Evolutionary conservation across 2,797 vertebrate species (phyloP), one percentile per base, ranked within the genome.

Genomic region (Eulemur rubriventer): DNA sequence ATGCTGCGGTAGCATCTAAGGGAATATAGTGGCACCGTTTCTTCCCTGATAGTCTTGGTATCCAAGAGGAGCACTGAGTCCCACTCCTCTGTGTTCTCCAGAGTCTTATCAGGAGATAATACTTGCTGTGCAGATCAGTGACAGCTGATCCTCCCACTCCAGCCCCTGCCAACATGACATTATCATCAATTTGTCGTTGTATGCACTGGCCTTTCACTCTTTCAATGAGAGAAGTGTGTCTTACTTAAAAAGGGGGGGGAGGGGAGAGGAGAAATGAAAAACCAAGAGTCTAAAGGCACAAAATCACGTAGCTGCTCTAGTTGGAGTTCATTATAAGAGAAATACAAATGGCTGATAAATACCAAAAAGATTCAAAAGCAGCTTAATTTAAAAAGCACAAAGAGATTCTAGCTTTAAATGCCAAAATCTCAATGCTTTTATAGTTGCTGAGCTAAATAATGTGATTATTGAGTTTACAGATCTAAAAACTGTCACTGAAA

Each of bases 231-330:
- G 98, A 98, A 98, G 98, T 97, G 97, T 96, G 95, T 96, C 95
- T 98, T 98, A 97, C 97, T 98, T 97, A 57, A 95, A 97, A 90
- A 69, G 35, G 6, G 0, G 26, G 6, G 9, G 52, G 30, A 57
- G 20, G 28, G 38, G 52, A 30, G 30, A 55, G n/a, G 87, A 93
- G 78, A 96, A 98, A 98, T 93, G 97, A 98, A 99, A 98, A 98
- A 98, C 96, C 92, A 95, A 98, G 98, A 98, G 97, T 98, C 98
- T 98, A 98, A 99, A 99, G 99, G 99, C 99, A 99, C 98, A 98
- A 98, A 98, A 98, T 99, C 98, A 98, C 97, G 97, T 98, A 98
- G 98, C 98, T 99, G 98, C 98, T 99, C 98, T 98, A 98, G 97
- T 97, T 98, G 98, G 98, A 98, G 96, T 98, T 99, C 82, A 87